phyloP scores from a whole-genome alignment of 1,140 invertebrate species.

The Berghia stephanieae region DNA sequence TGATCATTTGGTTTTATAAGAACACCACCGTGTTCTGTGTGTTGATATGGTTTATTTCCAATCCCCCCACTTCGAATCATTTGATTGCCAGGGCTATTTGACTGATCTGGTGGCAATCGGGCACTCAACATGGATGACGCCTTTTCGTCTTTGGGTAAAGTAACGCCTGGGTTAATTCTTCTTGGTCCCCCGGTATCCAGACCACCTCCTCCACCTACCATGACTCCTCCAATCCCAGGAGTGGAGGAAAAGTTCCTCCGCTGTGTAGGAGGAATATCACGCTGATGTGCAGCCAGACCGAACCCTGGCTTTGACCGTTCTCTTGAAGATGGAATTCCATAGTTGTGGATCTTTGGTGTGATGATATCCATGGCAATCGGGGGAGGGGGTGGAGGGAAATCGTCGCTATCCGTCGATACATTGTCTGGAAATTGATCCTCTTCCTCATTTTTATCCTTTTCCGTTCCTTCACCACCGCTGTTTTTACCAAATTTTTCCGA shows the following conservation, averaged over 20 bases:
- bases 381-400: slow-evolving; percentile 68
- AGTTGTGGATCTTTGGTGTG: slow-evolving; percentile 61
- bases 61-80: too few species aligned
- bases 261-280: background rate
- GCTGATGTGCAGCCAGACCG: slow-evolving; percentile 5
- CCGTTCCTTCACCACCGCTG: slow-evolving; percentile 42
- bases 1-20: background rate
- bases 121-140: too few species aligned
- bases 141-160: too few species aligned
- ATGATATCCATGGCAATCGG: slow-evolving; percentile 66
- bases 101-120: background rate
- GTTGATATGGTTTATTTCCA: too few species aligned
- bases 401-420: slow-evolving; percentile 61
- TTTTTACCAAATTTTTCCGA: slow-evolving; percentile 64
- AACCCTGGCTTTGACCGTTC: slow-evolving; percentile 12
- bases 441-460: too few species aligned
- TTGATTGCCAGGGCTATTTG: background rate
- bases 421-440: slow-evolving; percentile 38
- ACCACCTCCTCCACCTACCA: too few species aligned
- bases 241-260: background rate
- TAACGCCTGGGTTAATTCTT: too few species aligned
- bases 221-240: too few species aligned
- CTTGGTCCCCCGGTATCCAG: background rate
- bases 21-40: background rate
- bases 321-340: slow-evolving; percentile 49